Evolutionary conservation across 1,140 invertebrate genomes (phyloP).

Genomic region (Orussus abietinus): DNA sequence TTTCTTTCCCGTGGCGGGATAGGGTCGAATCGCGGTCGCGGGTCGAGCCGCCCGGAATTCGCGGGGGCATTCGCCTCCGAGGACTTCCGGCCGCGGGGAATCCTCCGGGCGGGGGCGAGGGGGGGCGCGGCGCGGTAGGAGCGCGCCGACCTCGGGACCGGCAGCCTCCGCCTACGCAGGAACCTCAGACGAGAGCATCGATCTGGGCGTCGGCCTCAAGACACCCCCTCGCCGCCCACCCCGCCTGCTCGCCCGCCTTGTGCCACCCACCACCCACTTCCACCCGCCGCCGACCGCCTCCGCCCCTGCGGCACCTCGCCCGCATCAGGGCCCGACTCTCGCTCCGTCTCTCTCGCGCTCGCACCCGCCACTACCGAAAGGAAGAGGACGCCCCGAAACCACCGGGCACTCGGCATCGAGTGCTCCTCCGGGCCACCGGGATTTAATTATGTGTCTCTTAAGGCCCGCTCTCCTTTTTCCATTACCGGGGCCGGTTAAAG

Average conservation of each 20-base stretch:
- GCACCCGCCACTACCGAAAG: no score
- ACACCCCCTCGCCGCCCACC: slow-evolving; percentile 17
- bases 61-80: no score
- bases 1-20: no score
- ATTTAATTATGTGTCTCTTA: no score
- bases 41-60: no score
- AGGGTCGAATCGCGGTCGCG: no score
- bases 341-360: slow-evolving; percentile 13
- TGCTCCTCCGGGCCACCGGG: no score
- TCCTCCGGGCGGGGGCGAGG: slow-evolving; percentile 5
- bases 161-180: slow-evolving; percentile 35
- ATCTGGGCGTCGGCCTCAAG: slow-evolving; percentile 47
- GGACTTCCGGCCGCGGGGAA: no score
- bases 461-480: no score
- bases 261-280: slow-evolving; percentile 9
- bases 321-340: slow-evolving; percentile 18
- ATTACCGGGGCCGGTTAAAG: no score
- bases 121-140: slow-evolving; percentile 10
- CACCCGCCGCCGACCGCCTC: slow-evolving; percentile 6
- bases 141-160: slow-evolving; percentile 23
- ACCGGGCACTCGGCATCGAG: no score
- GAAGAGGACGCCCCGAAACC: no score
- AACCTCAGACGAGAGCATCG: slow-evolving; percentile 44
- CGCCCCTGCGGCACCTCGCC: slow-evolving; percentile 14
- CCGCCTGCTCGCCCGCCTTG: slow-evolving; percentile 9